Evolutionary conservation across 2,113 vertebrate genomes (phyloP).

Genomic region (Dermatemys mawii): DNA sequence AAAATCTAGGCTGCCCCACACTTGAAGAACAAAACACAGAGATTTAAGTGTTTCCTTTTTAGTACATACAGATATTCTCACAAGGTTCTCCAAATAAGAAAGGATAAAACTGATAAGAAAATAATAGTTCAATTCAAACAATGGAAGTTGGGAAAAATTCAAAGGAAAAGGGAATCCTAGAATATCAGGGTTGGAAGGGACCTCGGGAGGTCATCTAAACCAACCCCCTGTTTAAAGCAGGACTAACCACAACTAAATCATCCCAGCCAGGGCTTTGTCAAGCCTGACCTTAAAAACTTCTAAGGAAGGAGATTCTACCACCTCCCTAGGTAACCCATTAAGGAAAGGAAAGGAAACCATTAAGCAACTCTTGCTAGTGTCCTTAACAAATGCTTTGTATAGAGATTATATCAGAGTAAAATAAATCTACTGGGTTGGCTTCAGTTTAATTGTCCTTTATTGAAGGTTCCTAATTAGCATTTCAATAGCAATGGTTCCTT

Average conservation of each 20-base stretch:
- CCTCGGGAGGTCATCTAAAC: too few relatives aligned
- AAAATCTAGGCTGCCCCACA: accelerated
- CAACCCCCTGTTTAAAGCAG: too few relatives aligned
- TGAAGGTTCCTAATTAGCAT: background rate
- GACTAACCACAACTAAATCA: too few relatives aligned
- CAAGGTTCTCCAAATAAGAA: background rate
- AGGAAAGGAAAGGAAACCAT: background rate
- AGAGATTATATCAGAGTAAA: background rate
- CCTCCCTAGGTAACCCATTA: too few relatives aligned
- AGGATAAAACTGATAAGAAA: background rate
- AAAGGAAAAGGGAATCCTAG: too few relatives aligned
- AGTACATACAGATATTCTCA: background rate
- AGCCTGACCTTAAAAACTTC: too few relatives aligned
- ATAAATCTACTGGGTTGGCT: background rate
- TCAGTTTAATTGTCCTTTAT: background rate
- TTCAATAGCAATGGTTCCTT: background rate
- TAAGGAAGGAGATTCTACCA: too few relatives aligned
- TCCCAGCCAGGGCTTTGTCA: too few relatives aligned
- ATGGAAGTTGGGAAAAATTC: accelerated
- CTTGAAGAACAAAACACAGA: background rate
- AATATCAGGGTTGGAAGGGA: too few relatives aligned
- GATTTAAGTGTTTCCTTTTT: background rate
- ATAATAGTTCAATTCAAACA: background rate
- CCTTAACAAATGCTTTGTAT: background rate
- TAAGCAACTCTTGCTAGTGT: background rate